Evolutionary conservation across 2,888 invertebrate genomes (phyloP).

Genomic region (Amphiduros pacificus): DNA sequence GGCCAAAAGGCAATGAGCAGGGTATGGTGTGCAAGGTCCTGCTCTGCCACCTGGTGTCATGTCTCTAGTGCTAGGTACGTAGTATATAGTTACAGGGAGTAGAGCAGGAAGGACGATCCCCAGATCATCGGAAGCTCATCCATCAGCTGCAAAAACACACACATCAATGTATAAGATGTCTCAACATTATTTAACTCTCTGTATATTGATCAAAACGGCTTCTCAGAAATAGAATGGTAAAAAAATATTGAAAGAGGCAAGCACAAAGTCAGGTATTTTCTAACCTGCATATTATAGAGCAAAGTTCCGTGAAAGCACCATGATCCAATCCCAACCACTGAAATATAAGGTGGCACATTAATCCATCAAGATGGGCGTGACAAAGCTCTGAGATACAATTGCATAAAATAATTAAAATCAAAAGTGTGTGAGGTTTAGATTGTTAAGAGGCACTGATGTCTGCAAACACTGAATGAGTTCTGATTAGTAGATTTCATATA

Average conservation of each 20-base stretch:
- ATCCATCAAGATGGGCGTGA: too few relatives aligned
- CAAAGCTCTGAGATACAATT: too few relatives aligned
- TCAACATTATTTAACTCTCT: not conserved
- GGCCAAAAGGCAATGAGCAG: too few relatives aligned
- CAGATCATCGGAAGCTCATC: conserved; percentile 63
- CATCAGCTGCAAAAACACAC: conserved; percentile 53
- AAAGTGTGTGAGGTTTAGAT: too few relatives aligned
- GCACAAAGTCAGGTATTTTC: conserved; percentile 2
- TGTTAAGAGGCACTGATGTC: too few relatives aligned
- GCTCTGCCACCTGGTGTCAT: too few relatives aligned
- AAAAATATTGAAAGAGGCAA: not conserved
- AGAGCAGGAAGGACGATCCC: conserved; percentile 58
- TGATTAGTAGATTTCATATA: too few relatives aligned
- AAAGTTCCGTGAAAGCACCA: conserved; percentile 60
- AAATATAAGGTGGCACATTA: too few relatives aligned
- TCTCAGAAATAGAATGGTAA: not conserved
- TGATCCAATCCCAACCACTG: conserved; percentile 62
- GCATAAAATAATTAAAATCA: too few relatives aligned
- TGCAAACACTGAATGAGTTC: too few relatives aligned
- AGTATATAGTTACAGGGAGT: conserved; percentile 58
- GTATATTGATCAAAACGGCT: not conserved
- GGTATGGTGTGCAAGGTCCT: too few relatives aligned
- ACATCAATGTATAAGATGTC: not conserved
- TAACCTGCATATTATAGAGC: conserved; percentile 55
- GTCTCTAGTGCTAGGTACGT: too few relatives aligned